phyloP scores from a whole-genome alignment of 2,888 invertebrate species.

The Drosophila meridionalis region DNA sequence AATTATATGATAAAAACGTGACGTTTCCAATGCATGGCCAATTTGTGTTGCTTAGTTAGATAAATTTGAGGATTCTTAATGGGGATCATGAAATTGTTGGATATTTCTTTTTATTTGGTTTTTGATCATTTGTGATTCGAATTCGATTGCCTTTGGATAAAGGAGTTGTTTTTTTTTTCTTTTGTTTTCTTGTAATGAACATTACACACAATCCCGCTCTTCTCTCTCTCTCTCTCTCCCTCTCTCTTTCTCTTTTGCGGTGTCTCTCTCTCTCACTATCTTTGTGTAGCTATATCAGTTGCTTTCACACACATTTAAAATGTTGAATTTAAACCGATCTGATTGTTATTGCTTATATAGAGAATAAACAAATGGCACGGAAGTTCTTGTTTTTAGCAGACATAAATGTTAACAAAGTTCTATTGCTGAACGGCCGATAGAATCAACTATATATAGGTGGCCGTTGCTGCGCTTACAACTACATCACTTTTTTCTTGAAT shows the following conservation, averaged over 20 bases:
- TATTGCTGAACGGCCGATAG: slow-evolving; percentile 49
- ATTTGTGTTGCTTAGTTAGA: slow-evolving; percentile 64
- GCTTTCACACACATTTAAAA: slow-evolving; percentile 66
- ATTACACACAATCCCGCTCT: slow-evolving; percentile 69
- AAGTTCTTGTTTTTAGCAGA: slow-evolving; percentile 71
- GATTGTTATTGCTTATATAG: slow-evolving; percentile 73
- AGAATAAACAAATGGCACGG: slow-evolving; percentile 80
- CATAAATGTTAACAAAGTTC: slow-evolving; percentile 67
- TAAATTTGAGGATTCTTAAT: slow-evolving; percentile 77
- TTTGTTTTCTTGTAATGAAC: slow-evolving; percentile 51
- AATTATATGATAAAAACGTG: slow-evolving; percentile 54
- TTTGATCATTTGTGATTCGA: slow-evolving; percentile 81
- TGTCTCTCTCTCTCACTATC: slow-evolving; percentile 1
- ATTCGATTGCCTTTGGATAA: slow-evolving; percentile 74
- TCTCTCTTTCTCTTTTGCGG: not conserved
- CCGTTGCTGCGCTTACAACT: slow-evolving; percentile 80
- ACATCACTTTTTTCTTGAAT: slow-evolving; percentile 83
- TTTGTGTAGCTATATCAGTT: slow-evolving; percentile 16
- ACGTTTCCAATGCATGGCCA: slow-evolving; percentile 72
- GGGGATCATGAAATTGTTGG: slow-evolving; percentile 45
- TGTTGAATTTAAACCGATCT: slow-evolving; percentile 70
- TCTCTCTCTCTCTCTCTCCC: slow-evolving; percentile 13
- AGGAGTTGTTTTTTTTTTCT: slow-evolving; percentile 57
- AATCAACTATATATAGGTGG: slow-evolving; percentile 41
- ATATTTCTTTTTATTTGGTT: slow-evolving; percentile 66